Conservation (phyloP, 2,797 vertebrate genomes). For the Myotis daubentonii region DNA sequence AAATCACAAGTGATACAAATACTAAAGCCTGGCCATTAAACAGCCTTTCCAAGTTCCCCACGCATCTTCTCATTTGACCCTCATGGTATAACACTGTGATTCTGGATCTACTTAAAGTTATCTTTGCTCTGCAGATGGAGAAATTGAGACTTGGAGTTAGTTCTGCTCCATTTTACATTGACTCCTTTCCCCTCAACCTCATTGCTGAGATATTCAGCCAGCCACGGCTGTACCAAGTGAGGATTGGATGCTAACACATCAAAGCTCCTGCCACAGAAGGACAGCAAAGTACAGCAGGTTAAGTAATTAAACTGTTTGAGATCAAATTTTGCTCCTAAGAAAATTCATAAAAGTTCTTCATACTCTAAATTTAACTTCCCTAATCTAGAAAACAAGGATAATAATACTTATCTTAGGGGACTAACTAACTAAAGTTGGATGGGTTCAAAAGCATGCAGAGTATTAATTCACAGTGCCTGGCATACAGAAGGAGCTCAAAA, state of each 20-base stretch:
- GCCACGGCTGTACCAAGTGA: neutral
- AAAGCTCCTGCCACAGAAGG: neutral
- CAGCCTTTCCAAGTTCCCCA: neutral
- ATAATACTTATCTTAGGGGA: neutral
- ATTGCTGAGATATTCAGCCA: neutral
- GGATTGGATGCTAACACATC: accelerated
- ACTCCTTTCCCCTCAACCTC: neutral
- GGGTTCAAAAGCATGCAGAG: neutral
- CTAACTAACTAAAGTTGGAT: neutral
- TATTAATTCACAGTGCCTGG: neutral
- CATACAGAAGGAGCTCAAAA: neutral
- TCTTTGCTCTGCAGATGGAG: neutral
- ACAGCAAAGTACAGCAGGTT: neutral
- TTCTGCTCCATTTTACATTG: neutral
- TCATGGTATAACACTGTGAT: neutral
- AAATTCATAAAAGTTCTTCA: neutral
- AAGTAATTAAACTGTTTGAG: neutral
- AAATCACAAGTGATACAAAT: neutral
- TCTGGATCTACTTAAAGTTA: neutral
- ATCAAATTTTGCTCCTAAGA: neutral
- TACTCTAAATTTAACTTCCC: neutral
- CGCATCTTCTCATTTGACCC: neutral
- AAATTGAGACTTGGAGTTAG: neutral
- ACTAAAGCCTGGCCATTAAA: neutral
- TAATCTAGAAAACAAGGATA: neutral